Evolutionary conservation across 1,140 invertebrate genomes (phyloP), one percentile per base, ranked within the genome.

Genomic region (Amphibalanus amphitrite): DNA sequence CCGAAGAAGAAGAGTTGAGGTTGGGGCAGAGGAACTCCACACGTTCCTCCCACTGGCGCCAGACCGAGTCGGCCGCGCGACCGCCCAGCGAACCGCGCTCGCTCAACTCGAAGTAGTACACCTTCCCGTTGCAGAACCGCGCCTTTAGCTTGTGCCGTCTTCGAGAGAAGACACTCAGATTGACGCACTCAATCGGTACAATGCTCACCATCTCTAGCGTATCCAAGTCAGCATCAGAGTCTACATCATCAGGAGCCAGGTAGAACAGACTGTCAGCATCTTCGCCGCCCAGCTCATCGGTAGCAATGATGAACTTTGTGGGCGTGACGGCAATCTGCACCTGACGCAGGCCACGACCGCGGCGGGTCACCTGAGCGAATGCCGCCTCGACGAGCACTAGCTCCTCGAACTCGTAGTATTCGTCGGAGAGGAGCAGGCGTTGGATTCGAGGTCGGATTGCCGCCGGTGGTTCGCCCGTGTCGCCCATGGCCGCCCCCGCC

Each of bases 341-440:
- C 78, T 85, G 82, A 47, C 83, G 77, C 23, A 86, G 71, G 26
- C 84, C 84, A 71, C 76, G 78, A 30, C 86, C 86, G 65, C 83
- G 79, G 72, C 83, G 80, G 6, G 83, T 85, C 0, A 84, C 86
- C 77, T 87, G 83, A 15, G 82, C 83, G 76, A 87, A 87, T 3
- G 83, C 82, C 70, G 84, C 86, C 76, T 87, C 85, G 33, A 87
- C 79, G 70, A 87, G 75, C 40, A 87, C 80, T 70, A 77, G 80
- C 38, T 86, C 85, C 47, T 82, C 80, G 69, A 85, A 83, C 70
- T 86, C 83, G 38, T 79, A 78, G 74, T 85, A 85, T 75, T 86
- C 85, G 47, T 59, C 47, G n/a, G 83, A 82, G 64, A 81, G 79
- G 38, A 86, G 75, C 29, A 87, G 76, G 75, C 83, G 85, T 75